Percentiles rank a stretch among this genome's conserved stretches.
phyloP scores from a whole-genome alignment of 2,797 vertebrate genomes.

The Propithecus perrieri region DNA sequence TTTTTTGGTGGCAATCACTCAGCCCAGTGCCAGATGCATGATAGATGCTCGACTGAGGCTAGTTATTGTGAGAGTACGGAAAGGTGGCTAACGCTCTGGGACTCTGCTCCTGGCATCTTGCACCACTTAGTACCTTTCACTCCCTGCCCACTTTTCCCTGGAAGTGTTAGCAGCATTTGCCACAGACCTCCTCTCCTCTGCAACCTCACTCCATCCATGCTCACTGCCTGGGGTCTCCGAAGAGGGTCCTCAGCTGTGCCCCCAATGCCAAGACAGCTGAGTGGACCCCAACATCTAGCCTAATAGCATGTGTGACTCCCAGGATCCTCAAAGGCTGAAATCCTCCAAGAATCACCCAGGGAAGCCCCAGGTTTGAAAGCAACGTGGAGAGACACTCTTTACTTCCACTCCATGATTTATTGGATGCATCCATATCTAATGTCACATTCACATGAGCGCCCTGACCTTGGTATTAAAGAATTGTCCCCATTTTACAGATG shows the following conservation, averaged over 20 bases:
- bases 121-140: not conserved
- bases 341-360: not conserved
- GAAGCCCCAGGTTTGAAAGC: not conserved
- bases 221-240: not conserved
- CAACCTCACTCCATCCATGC: not conserved
- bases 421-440: rapidly evolving
- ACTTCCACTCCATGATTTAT: not conserved
- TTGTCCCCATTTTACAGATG: not conserved
- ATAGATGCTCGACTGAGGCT: not conserved
- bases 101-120: not conserved
- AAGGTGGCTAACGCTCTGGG: not conserved
- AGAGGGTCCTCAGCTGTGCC: not conserved
- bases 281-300: not conserved
- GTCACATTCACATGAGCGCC: not conserved
- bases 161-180: no score
- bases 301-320: not conserved
- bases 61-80: not conserved
- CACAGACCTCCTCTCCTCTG: not conserved
- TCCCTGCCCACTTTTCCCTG: not conserved
- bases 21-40: rapidly evolving
- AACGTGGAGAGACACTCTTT: rapidly evolving
- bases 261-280: not conserved
- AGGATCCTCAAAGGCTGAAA: not conserved
- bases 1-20: not conserved
- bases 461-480: not conserved